phyloP scores from a whole-genome alignment of 2,888 invertebrate genomes.

The Parapristionchus giblindavisi region DNA sequence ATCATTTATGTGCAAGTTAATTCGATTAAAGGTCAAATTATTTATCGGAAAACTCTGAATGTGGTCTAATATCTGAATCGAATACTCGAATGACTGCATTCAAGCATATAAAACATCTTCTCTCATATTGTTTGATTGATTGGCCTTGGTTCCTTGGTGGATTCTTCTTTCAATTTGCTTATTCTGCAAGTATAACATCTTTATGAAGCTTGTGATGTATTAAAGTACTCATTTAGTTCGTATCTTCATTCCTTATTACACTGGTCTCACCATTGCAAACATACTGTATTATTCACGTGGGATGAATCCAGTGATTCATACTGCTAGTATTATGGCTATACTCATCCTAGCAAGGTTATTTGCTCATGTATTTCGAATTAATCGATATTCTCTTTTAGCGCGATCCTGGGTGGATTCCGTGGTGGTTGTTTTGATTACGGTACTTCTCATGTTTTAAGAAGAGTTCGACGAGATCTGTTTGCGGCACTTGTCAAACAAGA shows the following conservation, averaged over 20 bases:
- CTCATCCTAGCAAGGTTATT: constrained; percentile 49
- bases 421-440: constrained; percentile 69
- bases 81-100: constrained; percentile 16
- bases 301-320: constrained; percentile 47
- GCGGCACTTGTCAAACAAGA: constrained; percentile 69
- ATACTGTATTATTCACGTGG: constrained; percentile 58
- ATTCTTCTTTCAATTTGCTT: constrained; percentile 63
- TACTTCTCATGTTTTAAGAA: constrained; percentile 66
- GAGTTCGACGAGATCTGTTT: constrained; percentile 69
- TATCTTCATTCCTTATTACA: constrained; percentile 67
- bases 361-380: no score
- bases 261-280: constrained; percentile 62
- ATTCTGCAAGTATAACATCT: constrained; percentile 65
- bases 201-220: no score
- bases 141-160: constrained; percentile 62
- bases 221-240: constrained; percentile 61
- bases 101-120: constrained; percentile 53
- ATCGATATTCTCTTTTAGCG: constrained; percentile 60
- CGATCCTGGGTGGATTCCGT: constrained; percentile 69
- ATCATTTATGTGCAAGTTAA: not conserved
- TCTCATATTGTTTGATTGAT: constrained; percentile 57
- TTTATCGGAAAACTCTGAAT: not conserved
- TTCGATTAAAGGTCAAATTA: not conserved
- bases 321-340: constrained; percentile 54
- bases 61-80: no score